phyloP scores from a whole-genome alignment of 2,113 vertebrate genomes.

The Zapus hudsonius region DNA sequence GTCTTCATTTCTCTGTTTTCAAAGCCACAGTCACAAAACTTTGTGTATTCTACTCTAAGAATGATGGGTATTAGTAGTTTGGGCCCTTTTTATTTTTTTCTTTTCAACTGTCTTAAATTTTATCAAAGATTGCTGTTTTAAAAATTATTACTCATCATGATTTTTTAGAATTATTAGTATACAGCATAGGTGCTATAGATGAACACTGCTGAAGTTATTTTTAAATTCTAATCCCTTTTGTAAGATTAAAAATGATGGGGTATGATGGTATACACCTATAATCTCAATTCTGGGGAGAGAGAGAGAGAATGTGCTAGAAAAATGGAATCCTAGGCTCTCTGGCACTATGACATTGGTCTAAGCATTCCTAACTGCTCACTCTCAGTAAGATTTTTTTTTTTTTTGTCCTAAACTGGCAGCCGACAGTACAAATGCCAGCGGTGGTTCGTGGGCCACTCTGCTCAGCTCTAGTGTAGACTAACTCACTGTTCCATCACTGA shows the following conservation, averaged over 20 bases:
- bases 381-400: too few species aligned
- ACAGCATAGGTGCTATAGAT: background rate
- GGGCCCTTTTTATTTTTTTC: background rate
- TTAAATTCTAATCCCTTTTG: background rate
- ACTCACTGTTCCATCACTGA: fast-evolving
- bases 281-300: background rate
- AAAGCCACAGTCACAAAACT: background rate
- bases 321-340: background rate
- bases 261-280: background rate
- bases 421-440: fast-evolving
- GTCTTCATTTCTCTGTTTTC: background rate
- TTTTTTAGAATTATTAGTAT: background rate
- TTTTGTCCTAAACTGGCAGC: background rate
- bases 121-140: background rate
- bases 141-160: background rate
- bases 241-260: background rate
- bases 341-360: background rate
- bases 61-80: background rate
- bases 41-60: background rate
- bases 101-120: background rate
- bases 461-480: fast-evolving
- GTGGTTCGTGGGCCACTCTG: fast-evolving
- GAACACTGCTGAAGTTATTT: background rate
- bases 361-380: background rate
- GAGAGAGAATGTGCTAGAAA: background rate